Conservation (phyloP, 2,888 invertebrate genomes). For the Apotomis betuletana region DNA sequence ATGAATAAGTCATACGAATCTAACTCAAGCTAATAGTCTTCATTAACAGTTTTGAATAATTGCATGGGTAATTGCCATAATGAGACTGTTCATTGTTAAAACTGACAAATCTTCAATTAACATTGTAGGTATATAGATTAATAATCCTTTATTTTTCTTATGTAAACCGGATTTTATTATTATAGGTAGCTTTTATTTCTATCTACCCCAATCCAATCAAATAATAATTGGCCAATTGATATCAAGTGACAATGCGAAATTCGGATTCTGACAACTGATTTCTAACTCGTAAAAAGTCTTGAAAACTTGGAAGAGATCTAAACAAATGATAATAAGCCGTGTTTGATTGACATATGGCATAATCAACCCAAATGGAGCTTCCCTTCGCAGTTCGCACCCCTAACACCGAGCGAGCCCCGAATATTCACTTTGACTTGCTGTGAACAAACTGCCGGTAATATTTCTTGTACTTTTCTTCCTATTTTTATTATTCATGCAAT, state of each 20-base stretch:
- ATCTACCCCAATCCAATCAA: no score
- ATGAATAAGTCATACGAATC: slow-evolving; percentile 10
- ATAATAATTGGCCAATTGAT: no score
- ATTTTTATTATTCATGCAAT: no score
- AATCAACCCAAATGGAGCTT: slow-evolving; percentile 58
- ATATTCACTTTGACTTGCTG: not conserved
- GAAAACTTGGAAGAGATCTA: slow-evolving; percentile 8
- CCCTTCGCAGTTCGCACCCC: slow-evolving; percentile 42
- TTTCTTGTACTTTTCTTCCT: no score
- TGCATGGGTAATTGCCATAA: not conserved
- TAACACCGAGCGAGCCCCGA: not conserved
- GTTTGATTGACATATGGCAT: slow-evolving; percentile 64
- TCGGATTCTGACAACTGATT: not conserved
- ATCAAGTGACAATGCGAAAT: not conserved
- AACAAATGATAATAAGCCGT: slow-evolving; percentile 40
- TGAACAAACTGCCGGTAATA: not conserved
- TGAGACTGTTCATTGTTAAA: not conserved
- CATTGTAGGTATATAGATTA: no score
- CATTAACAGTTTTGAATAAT: not conserved
- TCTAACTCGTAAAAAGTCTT: not conserved
- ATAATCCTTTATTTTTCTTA: no score
- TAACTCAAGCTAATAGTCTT: not conserved
- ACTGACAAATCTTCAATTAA: not conserved
- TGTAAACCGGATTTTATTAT: no score
- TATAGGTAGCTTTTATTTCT: no score